Percentiles rank a stretch among this genome's conserved stretches.
Evolutionary conservation across 2,113 vertebrate genomes (phyloP).

Genomic region (Periophthalmus modestus): DNA sequence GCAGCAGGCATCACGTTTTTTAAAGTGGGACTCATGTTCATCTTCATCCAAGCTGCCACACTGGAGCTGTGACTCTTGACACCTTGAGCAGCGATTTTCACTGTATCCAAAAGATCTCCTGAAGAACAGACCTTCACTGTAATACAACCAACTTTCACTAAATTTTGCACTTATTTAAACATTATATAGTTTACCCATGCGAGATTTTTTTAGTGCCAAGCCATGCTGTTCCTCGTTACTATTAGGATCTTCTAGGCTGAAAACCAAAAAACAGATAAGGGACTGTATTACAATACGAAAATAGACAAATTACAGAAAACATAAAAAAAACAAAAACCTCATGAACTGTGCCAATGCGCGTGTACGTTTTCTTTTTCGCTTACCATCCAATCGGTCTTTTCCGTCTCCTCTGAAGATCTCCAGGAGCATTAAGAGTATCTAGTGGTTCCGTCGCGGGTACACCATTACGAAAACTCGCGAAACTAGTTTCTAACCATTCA

Average conservation of each 20-base stretch:
- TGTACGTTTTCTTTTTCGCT: not conserved
- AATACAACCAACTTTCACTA: not conserved
- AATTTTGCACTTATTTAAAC: not conserved
- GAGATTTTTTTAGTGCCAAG: constrained; percentile 69
- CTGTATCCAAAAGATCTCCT: constrained; percentile 76
- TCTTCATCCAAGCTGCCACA: constrained; percentile 74
- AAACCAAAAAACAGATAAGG: not conserved
- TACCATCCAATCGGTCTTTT: constrained; percentile 77
- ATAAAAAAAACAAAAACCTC: not conserved
- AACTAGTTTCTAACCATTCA: constrained; percentile 75
- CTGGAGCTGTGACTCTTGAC: constrained; percentile 72
- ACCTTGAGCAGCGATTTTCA: constrained; percentile 76
- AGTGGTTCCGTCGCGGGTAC: constrained; percentile 54
- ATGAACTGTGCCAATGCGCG: not conserved
- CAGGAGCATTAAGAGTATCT: constrained; percentile 37
- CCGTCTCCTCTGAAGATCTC: constrained; percentile 50
- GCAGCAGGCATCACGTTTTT: constrained; percentile 65
- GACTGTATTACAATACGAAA: not conserved
- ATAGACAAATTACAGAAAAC: not conserved
- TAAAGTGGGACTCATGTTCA: constrained; percentile 66
- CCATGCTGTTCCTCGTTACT: constrained; percentile 55
- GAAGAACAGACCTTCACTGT: not conserved
- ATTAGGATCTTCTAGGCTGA: constrained; percentile 74
- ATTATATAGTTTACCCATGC: constrained; percentile 69
- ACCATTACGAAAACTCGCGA: constrained; percentile 74